Conservation (phyloP, 2,113 vertebrate genomes). For the Mirounga angustirostris region DNA sequence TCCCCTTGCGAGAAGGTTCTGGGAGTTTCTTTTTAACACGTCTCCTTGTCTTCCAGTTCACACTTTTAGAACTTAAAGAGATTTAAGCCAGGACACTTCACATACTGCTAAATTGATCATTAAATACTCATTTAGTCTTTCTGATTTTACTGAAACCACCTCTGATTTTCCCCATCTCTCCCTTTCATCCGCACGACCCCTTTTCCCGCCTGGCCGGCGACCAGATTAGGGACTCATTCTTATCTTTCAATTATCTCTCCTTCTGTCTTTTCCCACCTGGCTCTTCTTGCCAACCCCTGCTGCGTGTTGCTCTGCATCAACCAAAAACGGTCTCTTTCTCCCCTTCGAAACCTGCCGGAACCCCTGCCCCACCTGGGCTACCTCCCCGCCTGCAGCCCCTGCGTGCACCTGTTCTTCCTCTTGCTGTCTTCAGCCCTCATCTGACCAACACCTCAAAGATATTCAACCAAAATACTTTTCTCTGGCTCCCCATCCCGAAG, state of each 20-base stretch:
- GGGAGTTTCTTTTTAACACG: neutral
- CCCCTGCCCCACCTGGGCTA: neutral
- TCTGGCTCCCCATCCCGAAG: neutral
- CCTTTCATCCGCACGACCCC: neutral
- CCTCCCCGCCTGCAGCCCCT: neutral
- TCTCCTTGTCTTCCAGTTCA: neutral
- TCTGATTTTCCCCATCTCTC: neutral
- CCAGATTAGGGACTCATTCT: neutral
- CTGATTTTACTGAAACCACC: neutral
- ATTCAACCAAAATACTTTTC: neutral
- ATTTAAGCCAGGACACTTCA: neutral
- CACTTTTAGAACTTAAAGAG: neutral
- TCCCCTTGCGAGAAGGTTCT: neutral
- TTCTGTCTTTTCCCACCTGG: neutral
- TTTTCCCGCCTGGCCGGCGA: neutral
- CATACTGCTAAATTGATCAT: neutral
- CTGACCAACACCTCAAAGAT: neutral
- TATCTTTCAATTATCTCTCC: conserved; percentile 11
- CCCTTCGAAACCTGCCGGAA: neutral
- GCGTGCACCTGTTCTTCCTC: neutral
- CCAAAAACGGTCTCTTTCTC: neutral
- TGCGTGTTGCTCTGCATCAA: neutral
- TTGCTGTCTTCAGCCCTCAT: neutral
- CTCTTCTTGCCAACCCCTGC: neutral
- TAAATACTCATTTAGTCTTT: neutral